Percentiles rank a stretch among this genome's conserved stretches.
These are phyloP conservation scores for Euphonia xanthogaster DNA, from an alignment of 2,797 vertebrate genomes.

Conservation along the genomic window DNA sequence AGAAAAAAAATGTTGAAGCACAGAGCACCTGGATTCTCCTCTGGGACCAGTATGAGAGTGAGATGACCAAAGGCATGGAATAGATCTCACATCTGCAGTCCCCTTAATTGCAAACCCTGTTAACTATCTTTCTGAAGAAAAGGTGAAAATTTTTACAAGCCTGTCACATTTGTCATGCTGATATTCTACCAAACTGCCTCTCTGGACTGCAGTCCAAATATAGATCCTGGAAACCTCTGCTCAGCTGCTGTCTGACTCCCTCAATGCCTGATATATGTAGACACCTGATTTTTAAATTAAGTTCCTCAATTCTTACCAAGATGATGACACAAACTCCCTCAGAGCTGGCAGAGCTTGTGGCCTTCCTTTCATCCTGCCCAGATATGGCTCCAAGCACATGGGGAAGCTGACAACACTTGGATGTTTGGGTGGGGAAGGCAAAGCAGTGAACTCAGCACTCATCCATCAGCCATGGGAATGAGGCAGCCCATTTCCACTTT, in stretches of 20 bases:
- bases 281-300: neutral
- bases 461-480: no score
- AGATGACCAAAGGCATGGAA: neutral
- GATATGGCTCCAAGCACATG: rapidly evolving
- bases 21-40: neutral
- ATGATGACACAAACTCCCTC: neutral
- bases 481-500: neutral
- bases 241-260: neutral
- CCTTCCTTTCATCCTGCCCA: neutral
- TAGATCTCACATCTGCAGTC: neutral
- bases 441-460: neutral
- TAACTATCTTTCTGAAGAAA: neutral
- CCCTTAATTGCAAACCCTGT: neutral
- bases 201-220: slow-evolving; percentile 11
- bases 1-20: neutral
- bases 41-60: neutral
- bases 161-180: slow-evolving; percentile 8
- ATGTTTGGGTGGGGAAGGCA: neutral
- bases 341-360: rapidly evolving
- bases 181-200: neutral
- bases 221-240: neutral
- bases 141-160: neutral
- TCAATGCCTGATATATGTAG: neutral
- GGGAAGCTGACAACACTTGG: rapidly evolving
- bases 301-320: neutral